Percentiles rank a stretch among this genome's conserved stretches.
phyloP scores from a whole-genome alignment of 2,888 invertebrate species.

The Catocala nupta region DNA sequence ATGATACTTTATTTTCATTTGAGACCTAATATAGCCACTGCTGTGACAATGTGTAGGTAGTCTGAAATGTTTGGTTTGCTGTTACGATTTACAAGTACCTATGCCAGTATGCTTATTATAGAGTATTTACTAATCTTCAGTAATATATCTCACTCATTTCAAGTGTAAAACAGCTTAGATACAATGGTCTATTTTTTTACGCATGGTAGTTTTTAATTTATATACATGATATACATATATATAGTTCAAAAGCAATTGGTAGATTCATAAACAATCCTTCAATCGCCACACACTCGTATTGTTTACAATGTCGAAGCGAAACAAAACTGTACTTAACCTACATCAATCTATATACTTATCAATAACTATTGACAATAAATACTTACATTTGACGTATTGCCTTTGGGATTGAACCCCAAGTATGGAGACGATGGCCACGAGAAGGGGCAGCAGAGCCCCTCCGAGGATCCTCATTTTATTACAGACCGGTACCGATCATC shows the following conservation, averaged over 20 bases:
- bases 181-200: not conserved
- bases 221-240: not conserved
- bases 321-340: slow-evolving; percentile 28
- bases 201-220: not conserved
- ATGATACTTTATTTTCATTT: no score
- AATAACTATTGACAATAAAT: slow-evolving; percentile 33
- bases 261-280: slow-evolving; percentile 6
- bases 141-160: no score
- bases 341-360: slow-evolving; percentile 17
- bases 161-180: no score
- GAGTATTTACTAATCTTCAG: no score
- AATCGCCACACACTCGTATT: slow-evolving; percentile 2
- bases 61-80: no score
- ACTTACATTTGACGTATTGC: slow-evolving; percentile 72
- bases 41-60: no score
- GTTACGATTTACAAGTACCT: no score
- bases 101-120: no score
- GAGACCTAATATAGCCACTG: no score
- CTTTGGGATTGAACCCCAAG: slow-evolving; percentile 48
- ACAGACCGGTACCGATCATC: slow-evolving; percentile 56
- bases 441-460: slow-evolving; percentile 66
- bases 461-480: slow-evolving; percentile 66
- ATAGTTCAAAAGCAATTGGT: not conserved
- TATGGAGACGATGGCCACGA: slow-evolving; percentile 54
- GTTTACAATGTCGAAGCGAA: slow-evolving; percentile 11